Conservation (phyloP, 1,140 invertebrate species). For the Drosophila quadrilineata region DNA sequence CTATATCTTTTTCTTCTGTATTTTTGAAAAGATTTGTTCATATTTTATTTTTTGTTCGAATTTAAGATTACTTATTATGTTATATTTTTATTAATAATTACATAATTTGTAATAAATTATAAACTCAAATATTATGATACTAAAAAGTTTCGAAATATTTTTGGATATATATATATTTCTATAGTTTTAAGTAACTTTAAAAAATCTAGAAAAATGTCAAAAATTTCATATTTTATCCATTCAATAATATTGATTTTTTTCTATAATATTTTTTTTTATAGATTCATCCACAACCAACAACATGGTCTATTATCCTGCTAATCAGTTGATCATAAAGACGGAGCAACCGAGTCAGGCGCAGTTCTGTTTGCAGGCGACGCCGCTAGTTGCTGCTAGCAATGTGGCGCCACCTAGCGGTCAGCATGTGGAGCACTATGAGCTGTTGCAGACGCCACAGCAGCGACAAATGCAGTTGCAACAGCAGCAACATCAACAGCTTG, state of each 20-base stretch:
- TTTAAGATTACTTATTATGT: too few species aligned
- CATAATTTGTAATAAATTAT: too few species aligned
- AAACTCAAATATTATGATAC: too few species aligned
- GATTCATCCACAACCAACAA: conserved; percentile 71
- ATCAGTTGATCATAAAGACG: conserved; percentile 78
- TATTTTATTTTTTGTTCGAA: too few species aligned
- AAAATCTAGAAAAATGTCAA: neutral
- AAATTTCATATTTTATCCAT: neutral
- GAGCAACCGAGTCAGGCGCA: conserved; percentile 71
- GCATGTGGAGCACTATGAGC: conserved; percentile 61
- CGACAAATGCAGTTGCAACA: conserved; percentile 50
- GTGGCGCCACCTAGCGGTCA: conserved; percentile 37
- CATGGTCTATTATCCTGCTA: conserved; percentile 80
- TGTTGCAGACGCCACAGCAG: conserved; percentile 65
- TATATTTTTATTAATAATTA: too few species aligned
- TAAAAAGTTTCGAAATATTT: too few species aligned
- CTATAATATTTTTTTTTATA: conserved; percentile 28
- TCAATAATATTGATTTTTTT: neutral
- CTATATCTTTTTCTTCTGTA: too few species aligned
- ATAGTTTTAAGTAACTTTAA: neutral
- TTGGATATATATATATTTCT: neutral
- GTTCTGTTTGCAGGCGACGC: conserved; percentile 60
- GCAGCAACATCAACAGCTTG: conserved; percentile 50
- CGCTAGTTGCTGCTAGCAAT: conserved; percentile 32
- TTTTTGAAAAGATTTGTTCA: too few species aligned